Evolutionary conservation across 2,797 vertebrate species (phyloP).

Genomic region (Tarsius wallacei): DNA sequence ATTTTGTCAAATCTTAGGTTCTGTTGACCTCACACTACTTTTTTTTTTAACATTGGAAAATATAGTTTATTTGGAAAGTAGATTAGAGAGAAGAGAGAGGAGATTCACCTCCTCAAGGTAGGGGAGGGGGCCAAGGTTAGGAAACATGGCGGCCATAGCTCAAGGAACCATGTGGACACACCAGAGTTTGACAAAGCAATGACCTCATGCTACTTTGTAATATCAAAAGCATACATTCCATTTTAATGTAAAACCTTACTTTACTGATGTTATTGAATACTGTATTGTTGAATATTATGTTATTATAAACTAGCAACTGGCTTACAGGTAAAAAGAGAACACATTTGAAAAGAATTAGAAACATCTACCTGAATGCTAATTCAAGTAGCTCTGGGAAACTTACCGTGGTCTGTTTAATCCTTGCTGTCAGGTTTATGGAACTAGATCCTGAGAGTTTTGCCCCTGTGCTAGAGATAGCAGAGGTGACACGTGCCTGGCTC

Average conservation of each 20-base stretch:
- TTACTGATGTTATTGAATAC: not conserved
- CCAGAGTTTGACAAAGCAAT: too few species aligned
- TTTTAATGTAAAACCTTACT: not conserved
- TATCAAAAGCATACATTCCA: not conserved
- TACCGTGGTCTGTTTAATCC: not conserved
- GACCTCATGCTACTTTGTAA: too few species aligned
- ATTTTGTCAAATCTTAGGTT: not conserved
- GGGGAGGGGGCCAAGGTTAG: too few species aligned
- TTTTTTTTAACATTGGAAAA: not conserved
- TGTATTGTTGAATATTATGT: not conserved
- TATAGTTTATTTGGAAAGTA: too few species aligned
- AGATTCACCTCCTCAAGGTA: too few species aligned
- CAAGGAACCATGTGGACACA: too few species aligned
- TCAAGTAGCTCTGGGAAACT: not conserved
- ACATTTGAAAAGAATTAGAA: not conserved
- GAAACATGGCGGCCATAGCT: too few species aligned
- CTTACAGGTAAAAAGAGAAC: not conserved
- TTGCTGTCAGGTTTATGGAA: not conserved
- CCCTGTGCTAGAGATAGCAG: not conserved
- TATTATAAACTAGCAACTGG: not conserved
- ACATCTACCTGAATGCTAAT: not conserved
- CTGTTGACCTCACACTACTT: not conserved
- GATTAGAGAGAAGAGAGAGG: too few species aligned
- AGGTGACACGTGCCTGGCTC: not conserved
- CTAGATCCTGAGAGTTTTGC: not conserved